phyloP scores from a whole-genome alignment of 2,888 invertebrate species.

The Blomia tropicalis region DNA sequence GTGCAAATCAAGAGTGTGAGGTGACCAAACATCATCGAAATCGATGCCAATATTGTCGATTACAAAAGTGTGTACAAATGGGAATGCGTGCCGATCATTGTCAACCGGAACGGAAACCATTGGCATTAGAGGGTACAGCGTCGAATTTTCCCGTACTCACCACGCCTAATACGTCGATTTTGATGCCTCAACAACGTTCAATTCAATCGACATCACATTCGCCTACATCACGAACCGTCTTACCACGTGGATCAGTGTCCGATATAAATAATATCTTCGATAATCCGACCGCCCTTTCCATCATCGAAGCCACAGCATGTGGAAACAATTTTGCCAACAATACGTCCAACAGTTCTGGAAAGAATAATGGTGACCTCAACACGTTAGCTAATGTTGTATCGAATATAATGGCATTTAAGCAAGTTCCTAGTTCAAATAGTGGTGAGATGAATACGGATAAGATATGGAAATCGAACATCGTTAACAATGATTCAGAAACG shows the following conservation, averaged over 20 bases:
- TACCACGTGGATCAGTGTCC: constrained; percentile 17
- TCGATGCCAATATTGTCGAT: constrained; percentile 91
- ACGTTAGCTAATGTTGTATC: constrained; percentile 41
- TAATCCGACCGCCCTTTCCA: constrained; percentile 32
- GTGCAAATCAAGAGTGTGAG: constrained; percentile 88
- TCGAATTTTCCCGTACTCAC: neutral
- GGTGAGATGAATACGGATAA: neutral
- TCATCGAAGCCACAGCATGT: constrained; percentile 33
- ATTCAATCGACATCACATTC: neutral
- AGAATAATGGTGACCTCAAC: constrained; percentile 35
- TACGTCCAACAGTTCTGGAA: constrained; percentile 31
- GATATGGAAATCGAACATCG: neutral
- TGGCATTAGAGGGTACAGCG: constrained; percentile 22
- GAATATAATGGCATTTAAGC: constrained; percentile 38
- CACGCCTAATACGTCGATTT: neutral
- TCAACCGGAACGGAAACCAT: constrained; percentile 70
- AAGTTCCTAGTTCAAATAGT: constrained; percentile 23
- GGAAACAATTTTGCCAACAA: constrained; percentile 32
- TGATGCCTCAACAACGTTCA: neutral
- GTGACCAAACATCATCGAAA: constrained; percentile 97
- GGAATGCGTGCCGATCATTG: constrained; percentile 84
- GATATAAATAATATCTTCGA: constrained; percentile 22
- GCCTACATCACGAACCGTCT: constrained; percentile 3
- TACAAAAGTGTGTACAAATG: constrained; percentile 90
- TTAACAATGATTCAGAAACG: neutral